Base-by-base conservation (phyloP, 2,113 vertebrate genomes). In the Callipepla squamata region DNA sequence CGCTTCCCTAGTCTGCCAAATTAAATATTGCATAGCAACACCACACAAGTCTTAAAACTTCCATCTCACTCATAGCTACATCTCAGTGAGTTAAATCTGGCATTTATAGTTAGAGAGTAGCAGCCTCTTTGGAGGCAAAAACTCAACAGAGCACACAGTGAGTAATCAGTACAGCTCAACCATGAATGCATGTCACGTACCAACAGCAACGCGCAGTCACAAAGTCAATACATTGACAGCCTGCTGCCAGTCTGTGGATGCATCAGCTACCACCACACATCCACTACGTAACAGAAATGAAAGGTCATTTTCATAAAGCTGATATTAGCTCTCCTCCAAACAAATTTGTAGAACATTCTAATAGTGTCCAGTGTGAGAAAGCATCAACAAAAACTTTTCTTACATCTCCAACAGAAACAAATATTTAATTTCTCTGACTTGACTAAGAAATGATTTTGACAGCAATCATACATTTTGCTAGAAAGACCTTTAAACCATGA, bases 151-250 rank as follows among this genome's bases (percentile, higher is more conserved):
- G 45, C 30, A 32, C 69, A 61, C 28, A 3, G 48, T 14, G 17
- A 51, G 34, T 38, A 58, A 76, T 66, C 23, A 40, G 6, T 6
- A 30, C 4, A 48, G 63, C 61, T 85, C 79, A 80, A 51, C 13
- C 42, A 44, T 4, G 13, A 83, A 58, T 80, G 6, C 57, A 58
- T 63, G 26, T 51, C 61, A 80, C 1, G 26, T 23, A 73, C 40
- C n/a, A 74, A 50, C 25, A 91, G 45, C 38, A 82, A 62, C 36
- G 22, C 0, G 6, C 32, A 82, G 63, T 20, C 34, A 87, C 78
- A 87, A 80, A 84, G 72, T 26, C 84, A 85, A 82, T 82, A 76
- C 85, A 95, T 66, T 20, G 45, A 92, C 16, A 91, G 58, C 38
- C 26, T 79, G 45, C 50, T 69, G 53, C n/a, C 63, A 25, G 73